Evolutionary conservation across 2,113 vertebrate genomes (phyloP).

Genomic region (Oceanodroma tethys): DNA sequence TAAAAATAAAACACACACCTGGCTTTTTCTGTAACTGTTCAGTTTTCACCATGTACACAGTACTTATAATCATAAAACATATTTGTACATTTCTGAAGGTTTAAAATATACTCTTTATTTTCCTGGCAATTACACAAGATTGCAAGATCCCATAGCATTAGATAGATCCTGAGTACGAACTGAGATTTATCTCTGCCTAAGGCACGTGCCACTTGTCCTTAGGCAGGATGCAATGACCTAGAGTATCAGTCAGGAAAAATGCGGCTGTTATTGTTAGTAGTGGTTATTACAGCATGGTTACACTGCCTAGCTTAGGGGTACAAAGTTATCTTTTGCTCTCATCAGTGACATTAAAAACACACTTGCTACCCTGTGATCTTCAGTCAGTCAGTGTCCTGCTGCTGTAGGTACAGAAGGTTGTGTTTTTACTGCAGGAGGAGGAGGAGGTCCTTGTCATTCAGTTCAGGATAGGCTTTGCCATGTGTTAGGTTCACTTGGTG

Average conservation of each 20-base stretch:
- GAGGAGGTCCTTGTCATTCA: not conserved
- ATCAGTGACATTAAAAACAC: not conserved
- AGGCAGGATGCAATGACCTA: not conserved
- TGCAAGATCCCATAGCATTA: not conserved
- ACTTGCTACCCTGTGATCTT: not conserved
- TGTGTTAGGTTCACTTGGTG: not conserved
- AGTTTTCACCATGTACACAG: not conserved
- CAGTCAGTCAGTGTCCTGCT: not conserved
- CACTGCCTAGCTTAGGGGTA: not conserved
- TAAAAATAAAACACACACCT: not conserved
- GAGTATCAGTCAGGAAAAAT: not conserved
- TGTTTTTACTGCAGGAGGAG: not conserved
- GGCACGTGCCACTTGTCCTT: not conserved
- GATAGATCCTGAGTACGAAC: not conserved
- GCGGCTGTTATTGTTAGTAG: not conserved
- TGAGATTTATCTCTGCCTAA: not conserved
- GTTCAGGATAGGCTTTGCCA: not conserved
- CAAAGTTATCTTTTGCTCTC: not conserved
- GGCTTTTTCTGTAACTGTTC: not conserved
- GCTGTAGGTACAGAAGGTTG: not conserved
- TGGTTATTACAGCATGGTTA: not conserved
- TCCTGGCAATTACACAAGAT: not conserved
- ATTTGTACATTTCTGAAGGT: not conserved
- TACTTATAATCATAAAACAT: not conserved
- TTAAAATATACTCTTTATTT: not conserved